A percentile compares a stretch with the other conserved stretches of the same genome.
These are phyloP conservation scores for Fregetta grallaria DNA, from an alignment of 2,113 vertebrate species.

Conservation along the genomic window DNA sequence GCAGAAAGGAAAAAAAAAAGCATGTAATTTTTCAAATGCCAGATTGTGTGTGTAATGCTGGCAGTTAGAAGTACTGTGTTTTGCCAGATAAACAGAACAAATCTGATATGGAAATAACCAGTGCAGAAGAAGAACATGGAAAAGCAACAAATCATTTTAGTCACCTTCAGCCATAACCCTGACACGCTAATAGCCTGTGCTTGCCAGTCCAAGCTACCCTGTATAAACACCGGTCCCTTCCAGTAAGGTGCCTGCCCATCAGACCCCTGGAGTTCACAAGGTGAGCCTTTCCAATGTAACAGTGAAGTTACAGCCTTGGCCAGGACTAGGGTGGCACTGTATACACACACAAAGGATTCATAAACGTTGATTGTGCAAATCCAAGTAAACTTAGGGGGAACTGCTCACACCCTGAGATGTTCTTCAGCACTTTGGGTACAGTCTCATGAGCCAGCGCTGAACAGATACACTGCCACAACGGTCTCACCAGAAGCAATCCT, in stretches of 20 bases:
- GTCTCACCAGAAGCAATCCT: neutral
- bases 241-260: neutral
- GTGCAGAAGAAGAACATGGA: neutral
- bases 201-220: neutral
- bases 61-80: neutral
- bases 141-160: neutral
- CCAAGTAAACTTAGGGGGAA: neutral
- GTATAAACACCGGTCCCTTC: neutral
- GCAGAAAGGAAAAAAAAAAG: neutral
- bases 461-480: neutral
- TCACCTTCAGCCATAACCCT: neutral
- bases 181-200: neutral
- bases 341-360: neutral
- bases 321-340: neutral
- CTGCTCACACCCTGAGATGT: neutral
- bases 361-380: neutral
- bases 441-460: neutral
- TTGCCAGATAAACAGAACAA: neutral
- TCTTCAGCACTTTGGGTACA: neutral
- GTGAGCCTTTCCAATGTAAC: neutral
- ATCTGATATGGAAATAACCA: neutral
- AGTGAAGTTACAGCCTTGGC: neutral
- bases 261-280: neutral
- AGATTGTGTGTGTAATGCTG: neutral
- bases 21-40: neutral